Conservation (phyloP, 1,140 invertebrate species). For the Sipha flava region DNA sequence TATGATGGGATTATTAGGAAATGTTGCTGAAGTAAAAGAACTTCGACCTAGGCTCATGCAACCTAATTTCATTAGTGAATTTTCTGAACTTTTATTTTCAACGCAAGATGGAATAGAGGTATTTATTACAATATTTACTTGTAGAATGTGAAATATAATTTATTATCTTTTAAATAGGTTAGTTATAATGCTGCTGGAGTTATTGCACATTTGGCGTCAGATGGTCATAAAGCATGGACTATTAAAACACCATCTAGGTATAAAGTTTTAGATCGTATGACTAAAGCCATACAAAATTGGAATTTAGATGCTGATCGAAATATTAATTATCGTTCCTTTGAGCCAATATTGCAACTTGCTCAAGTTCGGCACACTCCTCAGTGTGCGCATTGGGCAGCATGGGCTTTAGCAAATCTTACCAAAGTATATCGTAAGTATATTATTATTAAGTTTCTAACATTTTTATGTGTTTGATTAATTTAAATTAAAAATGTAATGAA, state of each 20-base stretch:
- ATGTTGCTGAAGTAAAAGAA: slow-evolving; percentile 86
- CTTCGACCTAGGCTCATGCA: slow-evolving; percentile 81
- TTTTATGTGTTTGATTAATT: too few species aligned
- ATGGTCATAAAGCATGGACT: slow-evolving; percentile 76
- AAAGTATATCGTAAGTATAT: slow-evolving; percentile 74
- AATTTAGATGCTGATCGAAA: slow-evolving; percentile 76
- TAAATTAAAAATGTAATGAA: too few species aligned
- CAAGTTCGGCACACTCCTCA: slow-evolving; percentile 73
- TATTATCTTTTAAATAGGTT: slow-evolving; percentile 51
- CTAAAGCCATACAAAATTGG: slow-evolving; percentile 78
- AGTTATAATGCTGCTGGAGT: slow-evolving; percentile 96
- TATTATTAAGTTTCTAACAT: too few species aligned
- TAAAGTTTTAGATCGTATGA: slow-evolving; percentile 67
- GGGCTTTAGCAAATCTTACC: slow-evolving; percentile 94
- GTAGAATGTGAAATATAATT: slow-evolving; percentile 17
- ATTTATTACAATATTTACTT: slow-evolving; percentile 31
- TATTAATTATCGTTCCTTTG: slow-evolving; percentile 94
- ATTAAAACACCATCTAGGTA: slow-evolving; percentile 59
- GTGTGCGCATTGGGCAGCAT: slow-evolving; percentile 94
- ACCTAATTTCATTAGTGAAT: slow-evolving; percentile 71
- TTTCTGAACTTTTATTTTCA: slow-evolving; percentile 74
- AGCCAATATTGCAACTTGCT: slow-evolving; percentile 77
- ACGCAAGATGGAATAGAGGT: slow-evolving; percentile 90
- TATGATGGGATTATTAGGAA: slow-evolving; percentile 94
- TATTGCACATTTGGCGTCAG: slow-evolving; percentile 87